Evolutionary conservation across 2,797 vertebrate genomes (phyloP), one percentile per base, ranked within the genome.

Genomic region (Lepus oiostolus): DNA sequence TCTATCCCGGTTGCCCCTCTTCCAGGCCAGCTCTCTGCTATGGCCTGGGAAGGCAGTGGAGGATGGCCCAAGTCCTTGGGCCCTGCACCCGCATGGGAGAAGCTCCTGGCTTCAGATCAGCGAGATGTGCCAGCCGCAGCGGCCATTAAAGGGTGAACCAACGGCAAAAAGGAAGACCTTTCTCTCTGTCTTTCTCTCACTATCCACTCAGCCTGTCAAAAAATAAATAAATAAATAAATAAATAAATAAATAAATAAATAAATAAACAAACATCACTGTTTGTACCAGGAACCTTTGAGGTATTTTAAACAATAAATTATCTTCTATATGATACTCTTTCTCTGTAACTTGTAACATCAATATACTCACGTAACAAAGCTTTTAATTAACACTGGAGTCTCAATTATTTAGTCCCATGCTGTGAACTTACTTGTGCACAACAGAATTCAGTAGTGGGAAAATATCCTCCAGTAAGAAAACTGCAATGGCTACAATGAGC

Each of bases 391-490:
- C 35, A 80, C 0, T 71, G 9, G 38, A 79, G 12, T 89, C n/a
- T 91, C 80, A 82, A 52, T 32, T 85, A 70, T 77, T 93, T 83
- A 89, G 93, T 76, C 84, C 30, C 85, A 92, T 93, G 32, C 47
- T 28, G 9, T 80, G 26, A 70, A 91, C 58, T 82, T 90, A 93
- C 8, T 47, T 84, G n/a, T 92, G 10, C 30, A 83, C 68, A 80
- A 47, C 0, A 70, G 42, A 95, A 85, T 67, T 76, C n/a, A 82
- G 38, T 81, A 81, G 35, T 68, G 28, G 58, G 30, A n/a, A 93
- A 77, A 90, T 79, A 70, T 80, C 50, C 24, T 80, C 83, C 67
- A 94, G 60, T 84, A 93, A 85, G 65, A 93, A 91, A 94, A 94
- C n/a, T 94, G 19, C 38, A 94, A 84, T 60, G 47, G 54, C 83